Base-by-base conservation (phyloP, 2,888 invertebrate genomes). In the Heterodera filipjevi region DNA sequence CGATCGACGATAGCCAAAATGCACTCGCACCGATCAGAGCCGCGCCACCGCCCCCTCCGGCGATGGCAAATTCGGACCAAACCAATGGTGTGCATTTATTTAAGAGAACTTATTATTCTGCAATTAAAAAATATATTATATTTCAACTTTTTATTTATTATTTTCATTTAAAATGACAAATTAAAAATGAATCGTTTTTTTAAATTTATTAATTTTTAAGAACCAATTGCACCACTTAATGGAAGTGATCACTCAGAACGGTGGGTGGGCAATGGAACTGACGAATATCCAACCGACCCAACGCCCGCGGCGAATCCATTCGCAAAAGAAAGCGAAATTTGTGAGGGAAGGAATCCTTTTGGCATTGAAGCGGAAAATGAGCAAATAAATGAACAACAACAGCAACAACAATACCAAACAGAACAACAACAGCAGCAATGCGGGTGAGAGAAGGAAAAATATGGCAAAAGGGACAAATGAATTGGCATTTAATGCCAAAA, bases 41-140 rank as follows among this genome's bases (percentile, higher is more conserved):
- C 3, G 80, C 80, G 16, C 82, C 84, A 30, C 80, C 83, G 27
- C 77, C 81, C 30, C 82, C 81, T 30, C 80, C 77, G 39, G 46
- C 35, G 39, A n/a, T 44, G 44, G 35, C 44, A 77, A 66, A 66
- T 39, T 16, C 22, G 0, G 27, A n/a, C 6, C 59, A 59, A 59
- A 59, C 5, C 6, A 6, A 39, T 0, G 59, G 59, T 59, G 59
- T 3, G n/a, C n/a, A n/a, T n/a, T n/a, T n/a, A n/a, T n/a, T n/a
- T n/a, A n/a, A n/a, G n/a, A n/a, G n/a, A n/a, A n/a, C n/a, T n/a
- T n/a, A n/a, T n/a, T n/a, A n/a, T n/a, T n/a, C n/a, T n/a, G n/a
- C n/a, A n/a, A n/a, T n/a, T n/a, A n/a, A n/a, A n/a, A n/a, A n/a
- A n/a, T n/a, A n/a, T n/a, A n/a, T n/a, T n/a, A n/a, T n/a, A n/a